phyloP scores from a whole-genome alignment of 2,113 vertebrate genomes.

The Corythoichthys haematopterus region DNA sequence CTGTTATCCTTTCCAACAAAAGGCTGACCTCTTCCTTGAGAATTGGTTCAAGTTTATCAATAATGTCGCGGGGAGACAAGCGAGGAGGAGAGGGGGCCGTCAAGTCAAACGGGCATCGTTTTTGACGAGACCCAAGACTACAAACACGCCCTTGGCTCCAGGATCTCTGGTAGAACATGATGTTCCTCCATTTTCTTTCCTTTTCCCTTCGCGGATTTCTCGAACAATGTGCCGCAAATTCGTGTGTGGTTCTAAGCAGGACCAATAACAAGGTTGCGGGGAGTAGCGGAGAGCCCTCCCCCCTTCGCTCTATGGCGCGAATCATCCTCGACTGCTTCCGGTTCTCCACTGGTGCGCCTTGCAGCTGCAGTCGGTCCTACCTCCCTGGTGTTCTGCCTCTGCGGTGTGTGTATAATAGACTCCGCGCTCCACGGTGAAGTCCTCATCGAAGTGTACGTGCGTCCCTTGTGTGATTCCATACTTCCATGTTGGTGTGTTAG shows the following conservation, averaged over 20 bases:
- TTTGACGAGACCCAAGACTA: neutral
- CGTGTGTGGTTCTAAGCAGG: neutral
- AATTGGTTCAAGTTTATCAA: neutral
- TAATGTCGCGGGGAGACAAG: neutral
- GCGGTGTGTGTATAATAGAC: neutral
- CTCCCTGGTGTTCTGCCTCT: constrained; percentile 7
- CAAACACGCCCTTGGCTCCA: neutral
- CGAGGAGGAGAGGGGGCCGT: neutral
- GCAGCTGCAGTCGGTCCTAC: constrained; percentile 3
- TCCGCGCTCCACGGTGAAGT: neutral
- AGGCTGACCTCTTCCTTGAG: neutral
- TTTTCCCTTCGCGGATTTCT: neutral
- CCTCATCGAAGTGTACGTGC: constrained; percentile 3
- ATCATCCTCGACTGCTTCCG: neutral
- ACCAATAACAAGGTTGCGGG: constrained; percentile 3
- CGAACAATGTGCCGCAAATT: constrained; percentile 4
- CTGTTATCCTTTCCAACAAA: neutral
- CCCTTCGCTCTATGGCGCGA: constrained; percentile 5
- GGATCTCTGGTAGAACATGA: neutral
- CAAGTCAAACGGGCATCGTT: neutral
- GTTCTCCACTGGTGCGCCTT: constrained; percentile 1
- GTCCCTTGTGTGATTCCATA: constrained; percentile 7
- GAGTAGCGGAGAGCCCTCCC: constrained; percentile 2
- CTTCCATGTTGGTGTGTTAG: neutral
- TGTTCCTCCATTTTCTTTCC: constrained; percentile 3